phyloP scores from a whole-genome alignment of 2,113 vertebrate genomes.

The Rousettus leschenaultii region DNA sequence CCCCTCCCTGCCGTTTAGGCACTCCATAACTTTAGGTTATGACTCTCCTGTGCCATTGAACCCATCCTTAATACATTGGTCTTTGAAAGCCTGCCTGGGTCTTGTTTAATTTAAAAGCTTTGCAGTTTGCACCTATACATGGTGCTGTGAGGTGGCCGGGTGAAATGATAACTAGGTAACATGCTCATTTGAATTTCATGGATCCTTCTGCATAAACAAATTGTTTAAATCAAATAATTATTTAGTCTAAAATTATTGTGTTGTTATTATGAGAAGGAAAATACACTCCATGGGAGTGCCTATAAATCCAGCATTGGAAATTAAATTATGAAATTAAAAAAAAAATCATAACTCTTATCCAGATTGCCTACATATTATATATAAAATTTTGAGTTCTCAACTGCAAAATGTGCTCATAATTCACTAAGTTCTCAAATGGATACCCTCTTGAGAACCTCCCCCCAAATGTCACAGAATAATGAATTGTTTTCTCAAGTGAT shows the following conservation, averaged over 20 bases:
- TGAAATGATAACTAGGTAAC: not conserved
- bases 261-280: not conserved
- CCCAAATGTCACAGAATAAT: not conserved
- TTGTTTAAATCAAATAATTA: not conserved
- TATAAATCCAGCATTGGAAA: conserved; percentile 17
- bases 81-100: not conserved
- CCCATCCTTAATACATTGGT: not conserved
- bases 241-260: not conserved
- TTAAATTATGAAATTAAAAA: not conserved
- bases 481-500: not conserved
- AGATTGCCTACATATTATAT: not conserved
- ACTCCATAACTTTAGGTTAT: not conserved
- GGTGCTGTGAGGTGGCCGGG: not conserved
- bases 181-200: not conserved
- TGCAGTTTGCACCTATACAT: not conserved
- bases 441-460: not conserved
- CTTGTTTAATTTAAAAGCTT: not conserved
- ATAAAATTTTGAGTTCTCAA: not conserved
- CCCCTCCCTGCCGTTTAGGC: not conserved
- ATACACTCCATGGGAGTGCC: not conserved
- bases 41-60: not conserved
- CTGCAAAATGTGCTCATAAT: not conserved
- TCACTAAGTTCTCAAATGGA: not conserved
- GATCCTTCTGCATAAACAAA: not conserved
- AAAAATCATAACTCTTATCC: not conserved